phyloP scores from a whole-genome alignment of 92 coral and sea anemone genomes.

The Bergia puertoricense region DNA sequence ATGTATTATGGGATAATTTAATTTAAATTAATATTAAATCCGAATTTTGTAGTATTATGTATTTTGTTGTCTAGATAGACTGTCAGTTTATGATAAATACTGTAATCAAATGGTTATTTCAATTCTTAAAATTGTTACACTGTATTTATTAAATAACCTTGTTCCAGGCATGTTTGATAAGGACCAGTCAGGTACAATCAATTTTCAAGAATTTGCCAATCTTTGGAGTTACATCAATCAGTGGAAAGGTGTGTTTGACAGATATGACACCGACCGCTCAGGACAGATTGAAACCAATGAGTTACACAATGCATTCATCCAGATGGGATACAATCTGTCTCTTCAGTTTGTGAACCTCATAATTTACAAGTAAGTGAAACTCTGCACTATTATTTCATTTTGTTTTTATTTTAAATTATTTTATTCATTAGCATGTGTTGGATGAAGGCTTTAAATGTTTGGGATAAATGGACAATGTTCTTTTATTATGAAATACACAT shows the following conservation, averaged over 20 bases:
- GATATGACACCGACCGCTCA: constrained; percentile 93
- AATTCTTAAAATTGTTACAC: neutral
- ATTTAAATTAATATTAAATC: too few relatives aligned
- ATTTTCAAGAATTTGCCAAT: constrained; percentile 88
- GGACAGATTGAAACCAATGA: constrained; percentile 89
- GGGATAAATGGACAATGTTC: too few relatives aligned
- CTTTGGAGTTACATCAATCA: constrained; percentile 95
- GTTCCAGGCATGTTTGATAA: constrained; percentile 88
- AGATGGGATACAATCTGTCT: constrained; percentile 95
- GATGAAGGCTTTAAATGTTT: too few relatives aligned
- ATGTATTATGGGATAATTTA: too few relatives aligned
- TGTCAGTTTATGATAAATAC: too few relatives aligned
- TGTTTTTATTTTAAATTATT: neutral
- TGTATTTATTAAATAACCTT: neutral
- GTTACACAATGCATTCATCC: constrained; percentile 77
- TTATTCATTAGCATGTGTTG: too few relatives aligned
- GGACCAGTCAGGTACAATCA: constrained; percentile 97
- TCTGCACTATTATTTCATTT: neutral
- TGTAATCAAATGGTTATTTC: neutral
- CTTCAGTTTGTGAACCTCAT: constrained; percentile 71
- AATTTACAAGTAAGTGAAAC: constrained; percentile 64
- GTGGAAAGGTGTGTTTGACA: constrained; percentile 98
- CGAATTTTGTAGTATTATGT: too few relatives aligned
- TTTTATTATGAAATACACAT: too few relatives aligned
- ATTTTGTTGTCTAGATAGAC: too few relatives aligned